Conservation (phyloP, 2,888 invertebrate species). For the Ctena decussata region DNA sequence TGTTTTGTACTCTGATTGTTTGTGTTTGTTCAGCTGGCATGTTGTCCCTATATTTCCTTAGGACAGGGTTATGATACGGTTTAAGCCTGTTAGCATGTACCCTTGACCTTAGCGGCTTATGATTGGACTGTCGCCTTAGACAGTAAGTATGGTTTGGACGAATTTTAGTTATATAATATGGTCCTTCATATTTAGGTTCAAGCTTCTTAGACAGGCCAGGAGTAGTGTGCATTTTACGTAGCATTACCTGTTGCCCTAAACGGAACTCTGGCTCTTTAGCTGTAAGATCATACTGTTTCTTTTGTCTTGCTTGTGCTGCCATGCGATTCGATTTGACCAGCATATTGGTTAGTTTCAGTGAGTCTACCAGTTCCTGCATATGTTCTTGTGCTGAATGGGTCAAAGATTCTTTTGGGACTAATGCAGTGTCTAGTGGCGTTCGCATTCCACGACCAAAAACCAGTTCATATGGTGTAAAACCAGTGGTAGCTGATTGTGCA, state of each 20-base stretch:
- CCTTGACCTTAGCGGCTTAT: background rate
- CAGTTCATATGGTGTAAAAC: slow-evolving; percentile 35
- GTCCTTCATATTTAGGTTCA: slow-evolving; percentile 39
- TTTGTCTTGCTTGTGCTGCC: slow-evolving; percentile 24
- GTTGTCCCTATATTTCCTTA: background rate
- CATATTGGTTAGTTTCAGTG: slow-evolving; percentile 17
- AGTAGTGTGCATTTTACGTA: background rate
- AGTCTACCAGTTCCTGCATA: too few species aligned
- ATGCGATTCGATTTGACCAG: slow-evolving; percentile 13
- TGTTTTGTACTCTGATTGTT: background rate
- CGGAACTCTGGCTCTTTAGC: slow-evolving; percentile 22
- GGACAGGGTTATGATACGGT: background rate
- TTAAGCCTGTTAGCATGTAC: background rate
- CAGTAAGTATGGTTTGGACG: slow-evolving; percentile 43
- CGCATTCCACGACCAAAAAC: slow-evolving; percentile 41
- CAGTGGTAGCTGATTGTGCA: slow-evolving; percentile 42
- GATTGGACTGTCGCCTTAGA: background rate
- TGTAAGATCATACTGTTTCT: slow-evolving; percentile 17
- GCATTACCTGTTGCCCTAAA: slow-evolving; percentile 31
- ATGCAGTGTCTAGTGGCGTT: slow-evolving; percentile 31
- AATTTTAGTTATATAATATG: slow-evolving; percentile 31
- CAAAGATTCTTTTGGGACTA: slow-evolving; percentile 37
- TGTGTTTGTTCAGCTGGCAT: background rate
- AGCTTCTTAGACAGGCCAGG: slow-evolving; percentile 39
- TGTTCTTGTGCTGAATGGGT: slow-evolving; percentile 22